Conservation (phyloP, 1,140 invertebrate genomes). For the Eurosta solidaginis region DNA sequence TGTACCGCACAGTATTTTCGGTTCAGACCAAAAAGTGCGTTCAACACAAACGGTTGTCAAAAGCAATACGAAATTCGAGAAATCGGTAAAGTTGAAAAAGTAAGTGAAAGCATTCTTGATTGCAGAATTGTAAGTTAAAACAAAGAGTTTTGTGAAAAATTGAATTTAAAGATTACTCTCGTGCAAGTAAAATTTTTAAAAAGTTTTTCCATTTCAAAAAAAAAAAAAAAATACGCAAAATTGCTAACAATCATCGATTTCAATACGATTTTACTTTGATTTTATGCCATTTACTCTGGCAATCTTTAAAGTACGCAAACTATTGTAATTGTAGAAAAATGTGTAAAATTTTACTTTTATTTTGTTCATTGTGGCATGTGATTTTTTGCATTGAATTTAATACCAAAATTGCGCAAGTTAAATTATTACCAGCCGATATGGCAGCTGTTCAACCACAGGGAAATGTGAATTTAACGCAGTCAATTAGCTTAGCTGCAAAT, state of each 20-base stretch:
- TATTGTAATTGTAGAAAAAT: not conserved
- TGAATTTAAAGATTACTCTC: no score
- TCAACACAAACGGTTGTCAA: not conserved
- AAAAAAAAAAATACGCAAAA: no score
- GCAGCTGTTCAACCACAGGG: not conserved
- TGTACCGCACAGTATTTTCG: not conserved
- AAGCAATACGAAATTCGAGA: not conserved
- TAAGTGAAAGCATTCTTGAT: no score
- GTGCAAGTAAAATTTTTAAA: no score
- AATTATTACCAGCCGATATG: not conserved
- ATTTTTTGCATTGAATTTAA: not conserved
- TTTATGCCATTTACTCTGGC: not conserved
- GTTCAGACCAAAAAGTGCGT: slow-evolving; percentile 12
- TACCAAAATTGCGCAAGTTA: not conserved
- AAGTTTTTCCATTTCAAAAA: no score
- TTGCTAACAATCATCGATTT: not conserved
- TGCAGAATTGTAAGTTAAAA: no score
- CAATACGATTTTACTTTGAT: not conserved
- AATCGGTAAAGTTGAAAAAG: no score
- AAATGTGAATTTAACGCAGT: not conserved
- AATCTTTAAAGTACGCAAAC: not conserved
- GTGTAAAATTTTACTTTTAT: not conserved
- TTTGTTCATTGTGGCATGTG: not conserved
- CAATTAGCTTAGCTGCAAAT: not conserved
- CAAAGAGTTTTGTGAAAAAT: no score